Conservation (phyloP, 2,888 invertebrate genomes). For the Camptogramma bilineatum region DNA sequence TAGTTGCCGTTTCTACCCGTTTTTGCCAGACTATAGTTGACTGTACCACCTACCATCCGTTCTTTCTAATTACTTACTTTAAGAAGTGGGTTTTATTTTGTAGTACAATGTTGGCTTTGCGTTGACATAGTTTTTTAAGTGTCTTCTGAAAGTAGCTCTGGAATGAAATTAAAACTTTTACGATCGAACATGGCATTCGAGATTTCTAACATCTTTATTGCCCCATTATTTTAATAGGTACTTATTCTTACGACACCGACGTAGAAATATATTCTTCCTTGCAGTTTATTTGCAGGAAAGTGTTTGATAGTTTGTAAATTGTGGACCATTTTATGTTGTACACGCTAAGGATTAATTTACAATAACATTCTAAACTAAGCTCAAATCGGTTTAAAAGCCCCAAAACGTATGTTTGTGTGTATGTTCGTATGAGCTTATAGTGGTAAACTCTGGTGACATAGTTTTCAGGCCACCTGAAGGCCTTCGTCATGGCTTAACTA, state of each 20-base stretch:
- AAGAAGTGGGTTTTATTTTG: slow-evolving; percentile 23
- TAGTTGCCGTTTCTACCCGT: too few species aligned
- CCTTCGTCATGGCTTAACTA: too few species aligned
- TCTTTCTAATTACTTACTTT: slow-evolving; percentile 26
- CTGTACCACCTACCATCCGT: neutral
- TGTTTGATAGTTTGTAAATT: too few species aligned
- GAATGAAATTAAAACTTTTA: slow-evolving; percentile 11
- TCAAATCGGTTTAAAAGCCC: too few species aligned
- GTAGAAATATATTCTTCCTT: neutral
- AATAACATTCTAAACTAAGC: too few species aligned
- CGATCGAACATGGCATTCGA: neutral
- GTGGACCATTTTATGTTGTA: too few species aligned
- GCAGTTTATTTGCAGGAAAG: neutral
- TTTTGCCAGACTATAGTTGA: too few species aligned
- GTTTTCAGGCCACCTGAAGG: too few species aligned
- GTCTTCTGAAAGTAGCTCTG: slow-evolving; percentile 5
- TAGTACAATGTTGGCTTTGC: slow-evolving; percentile 27
- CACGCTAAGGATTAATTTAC: too few species aligned
- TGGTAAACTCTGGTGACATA: too few species aligned
- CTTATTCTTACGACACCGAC: neutral
- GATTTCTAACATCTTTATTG: slow-evolving; percentile 2
- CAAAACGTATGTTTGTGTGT: too few species aligned
- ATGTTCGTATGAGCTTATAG: too few species aligned
- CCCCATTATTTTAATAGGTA: neutral
- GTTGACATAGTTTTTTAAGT: slow-evolving; percentile 14